These are phyloP conservation scores for Drosophila borealis DNA, from an alignment of 2,888 invertebrate species.

Conservation along the genomic window DNA sequence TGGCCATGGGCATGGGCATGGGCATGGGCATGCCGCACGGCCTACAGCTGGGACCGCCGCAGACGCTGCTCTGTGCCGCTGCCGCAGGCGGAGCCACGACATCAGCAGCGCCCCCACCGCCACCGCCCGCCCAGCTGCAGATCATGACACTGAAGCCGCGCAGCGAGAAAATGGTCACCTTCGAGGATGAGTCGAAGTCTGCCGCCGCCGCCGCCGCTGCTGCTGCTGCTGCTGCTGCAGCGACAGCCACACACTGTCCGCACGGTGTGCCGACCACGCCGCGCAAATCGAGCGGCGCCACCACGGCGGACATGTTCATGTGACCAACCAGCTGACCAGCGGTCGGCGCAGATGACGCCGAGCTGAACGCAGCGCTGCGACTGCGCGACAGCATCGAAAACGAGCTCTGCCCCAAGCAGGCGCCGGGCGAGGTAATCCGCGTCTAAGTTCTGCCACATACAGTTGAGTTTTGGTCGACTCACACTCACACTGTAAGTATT, in stretches of 20 bases:
- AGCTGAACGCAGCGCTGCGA: constrained; percentile 70
- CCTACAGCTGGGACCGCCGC: constrained; percentile 81
- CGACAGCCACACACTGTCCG: constrained; percentile 81
- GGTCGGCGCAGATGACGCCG: constrained; percentile 48
- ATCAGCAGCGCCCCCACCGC: constrained; percentile 80
- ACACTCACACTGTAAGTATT: constrained; percentile 54
- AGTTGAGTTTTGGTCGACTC: not conserved
- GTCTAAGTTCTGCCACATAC: constrained; percentile 69
- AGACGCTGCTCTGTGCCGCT: constrained; percentile 79
- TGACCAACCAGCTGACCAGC: constrained; percentile 86
- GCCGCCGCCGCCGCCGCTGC: constrained; percentile 48
- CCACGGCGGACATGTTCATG: constrained; percentile 92
- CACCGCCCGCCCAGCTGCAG: constrained; percentile 81
- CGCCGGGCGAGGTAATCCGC: constrained; percentile 84
- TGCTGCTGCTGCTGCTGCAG: constrained; percentile 47
- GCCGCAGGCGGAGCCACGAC: constrained; percentile 45
- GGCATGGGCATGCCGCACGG: constrained; percentile 78
- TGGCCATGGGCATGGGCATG: constrained; percentile 54
- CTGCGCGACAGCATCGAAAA: constrained; percentile 77
- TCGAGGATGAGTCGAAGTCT: constrained; percentile 89
- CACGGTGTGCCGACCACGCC: constrained; percentile 85
- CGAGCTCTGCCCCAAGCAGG: constrained; percentile 77
- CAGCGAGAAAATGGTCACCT: constrained; percentile 92
- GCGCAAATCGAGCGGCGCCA: constrained; percentile 82
- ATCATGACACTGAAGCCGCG: constrained; percentile 86